Base-by-base conservation (phyloP, 2,888 invertebrate genomes). In the Margaritifera margaritifera region DNA sequence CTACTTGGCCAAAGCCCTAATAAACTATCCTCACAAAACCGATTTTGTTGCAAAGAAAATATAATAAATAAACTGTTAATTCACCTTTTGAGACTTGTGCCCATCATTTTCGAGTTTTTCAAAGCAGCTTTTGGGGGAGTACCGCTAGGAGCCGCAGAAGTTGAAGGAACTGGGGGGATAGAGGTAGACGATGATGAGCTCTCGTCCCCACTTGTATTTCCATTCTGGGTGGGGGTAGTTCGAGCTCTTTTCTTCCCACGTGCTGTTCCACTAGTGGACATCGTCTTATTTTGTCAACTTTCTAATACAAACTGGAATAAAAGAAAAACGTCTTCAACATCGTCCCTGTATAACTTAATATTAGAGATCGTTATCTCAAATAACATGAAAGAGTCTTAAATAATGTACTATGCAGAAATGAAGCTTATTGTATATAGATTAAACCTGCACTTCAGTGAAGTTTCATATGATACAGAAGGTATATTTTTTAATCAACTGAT, bases 1-100 rank as follows among this genome's bases (percentile, higher is more conserved):
- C 27, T 59, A 25, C 25, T 56, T 56, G 20, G 50, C 6, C 50
- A 56, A 60, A 55, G 51, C n/a, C 55, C 62, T 50, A 19, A 22
- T 20, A 55, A 62, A 62, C 27, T 4, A 59, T 53, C 25, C 61
- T 27, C 50, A 50, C 19, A 20, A 4, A 57, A 6, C 55, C 15
- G 42, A 55, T 20, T 52, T 50, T 25, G 24, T 27, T 8, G 31
- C 55, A 42, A 61, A 60, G 25, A 42, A 19, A n/a, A 55, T 0
- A n/a, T 5, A 18, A 31, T 18, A 64, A 55, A n/a, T 31, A 18
- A 25, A 56, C 25, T n/a, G 18, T 22, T 19, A 42, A 62, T 50
- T 60, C 71, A 76, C 81, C 81, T 75, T 75, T 79, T 81, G 15
- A 81, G 64, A 59, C 78, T 78, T n/a, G 81, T 81, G 52, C 81